A percentile compares a stretch with the other conserved stretches of the same genome.
Conservation (phyloP, 1,140 invertebrate genomes). For the Calycopis cecrops region DNA sequence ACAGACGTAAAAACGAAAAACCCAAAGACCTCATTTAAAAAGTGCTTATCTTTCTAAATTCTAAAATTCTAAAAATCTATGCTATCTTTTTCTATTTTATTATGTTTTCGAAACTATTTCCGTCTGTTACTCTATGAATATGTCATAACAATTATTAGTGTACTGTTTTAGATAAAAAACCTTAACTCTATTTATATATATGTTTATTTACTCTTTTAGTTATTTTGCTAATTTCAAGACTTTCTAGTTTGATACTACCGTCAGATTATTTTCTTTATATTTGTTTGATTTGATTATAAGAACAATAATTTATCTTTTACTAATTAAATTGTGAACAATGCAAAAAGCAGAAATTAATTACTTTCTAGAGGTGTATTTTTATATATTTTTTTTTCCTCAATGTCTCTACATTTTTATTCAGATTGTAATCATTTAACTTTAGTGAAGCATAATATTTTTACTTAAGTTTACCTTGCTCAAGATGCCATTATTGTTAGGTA, state of each 20-base stretch:
- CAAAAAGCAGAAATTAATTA: no score
- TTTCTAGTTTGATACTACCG: no score
- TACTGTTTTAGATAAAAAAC: no score
- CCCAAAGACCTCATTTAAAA: slow-evolving; percentile 9
- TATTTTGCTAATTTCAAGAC: no score
- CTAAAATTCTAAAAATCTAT: background rate
- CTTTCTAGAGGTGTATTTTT: background rate
- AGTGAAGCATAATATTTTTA: slow-evolving; percentile 40
- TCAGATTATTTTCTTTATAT: no score
- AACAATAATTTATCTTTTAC: no score
- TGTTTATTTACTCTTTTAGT: no score
- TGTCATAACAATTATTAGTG: no score
- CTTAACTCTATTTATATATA: no score
- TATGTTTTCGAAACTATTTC: background rate
- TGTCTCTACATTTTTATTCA: slow-evolving; percentile 14
- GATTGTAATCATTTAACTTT: slow-evolving; percentile 15
- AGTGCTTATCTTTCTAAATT: background rate
- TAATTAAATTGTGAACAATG: no score
- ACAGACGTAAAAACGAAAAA: slow-evolving; percentile 1
- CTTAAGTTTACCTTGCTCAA: slow-evolving; percentile 54
- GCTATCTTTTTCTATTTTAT: background rate
- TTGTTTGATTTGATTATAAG: no score
- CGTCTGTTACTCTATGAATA: slow-evolving; percentile 1
- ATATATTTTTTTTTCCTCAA: slow-evolving; percentile 17
- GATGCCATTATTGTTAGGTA: slow-evolving; percentile 59